Conservation (phyloP, 2,888 invertebrate species). For the Athripsodes cinereus region DNA sequence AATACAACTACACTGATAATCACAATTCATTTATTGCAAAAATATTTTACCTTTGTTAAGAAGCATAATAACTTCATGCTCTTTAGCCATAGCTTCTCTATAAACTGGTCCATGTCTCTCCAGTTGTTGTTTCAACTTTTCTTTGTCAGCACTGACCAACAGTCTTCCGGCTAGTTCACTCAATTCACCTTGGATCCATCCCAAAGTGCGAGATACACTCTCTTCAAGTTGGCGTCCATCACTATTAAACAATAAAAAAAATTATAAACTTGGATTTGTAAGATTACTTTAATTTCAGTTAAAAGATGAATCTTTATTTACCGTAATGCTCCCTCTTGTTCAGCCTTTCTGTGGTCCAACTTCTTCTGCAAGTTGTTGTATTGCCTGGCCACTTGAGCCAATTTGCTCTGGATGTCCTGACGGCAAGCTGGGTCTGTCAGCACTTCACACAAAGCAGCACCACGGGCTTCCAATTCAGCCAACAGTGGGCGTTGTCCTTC, state of each 20-base stretch:
- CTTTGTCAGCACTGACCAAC: slow-evolving; percentile 79
- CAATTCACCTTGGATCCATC: slow-evolving; percentile 82
- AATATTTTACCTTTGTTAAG: slow-evolving; percentile 82
- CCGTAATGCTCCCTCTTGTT: slow-evolving; percentile 75
- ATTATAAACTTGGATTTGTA: too few species aligned
- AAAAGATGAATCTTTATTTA: too few species aligned
- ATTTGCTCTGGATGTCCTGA: slow-evolving; percentile 84
- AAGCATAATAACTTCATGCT: slow-evolving; percentile 91
- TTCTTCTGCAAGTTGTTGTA: slow-evolving; percentile 86
- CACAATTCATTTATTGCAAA: too few species aligned
- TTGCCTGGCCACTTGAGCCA: slow-evolving; percentile 79
- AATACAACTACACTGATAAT: too few species aligned
- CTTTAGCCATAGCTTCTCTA: slow-evolving; percentile 78
- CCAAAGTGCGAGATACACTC: slow-evolving; percentile 80
- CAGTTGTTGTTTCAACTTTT: slow-evolving; percentile 78
- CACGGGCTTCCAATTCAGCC: slow-evolving; percentile 85
- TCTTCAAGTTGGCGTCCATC: slow-evolving; percentile 89
- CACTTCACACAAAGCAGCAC: slow-evolving; percentile 79
- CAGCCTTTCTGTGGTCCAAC: slow-evolving; percentile 82
- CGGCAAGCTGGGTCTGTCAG: slow-evolving; percentile 85
- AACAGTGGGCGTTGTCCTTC: slow-evolving; percentile 84
- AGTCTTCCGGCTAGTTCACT: slow-evolving; percentile 69
- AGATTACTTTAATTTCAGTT: too few species aligned
- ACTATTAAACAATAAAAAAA: slow-evolving; percentile 35
- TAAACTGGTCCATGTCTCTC: slow-evolving; percentile 86